Base-by-base conservation (phyloP, 2,888 invertebrate genomes). In the Zhengitettix transpicula region DNA sequence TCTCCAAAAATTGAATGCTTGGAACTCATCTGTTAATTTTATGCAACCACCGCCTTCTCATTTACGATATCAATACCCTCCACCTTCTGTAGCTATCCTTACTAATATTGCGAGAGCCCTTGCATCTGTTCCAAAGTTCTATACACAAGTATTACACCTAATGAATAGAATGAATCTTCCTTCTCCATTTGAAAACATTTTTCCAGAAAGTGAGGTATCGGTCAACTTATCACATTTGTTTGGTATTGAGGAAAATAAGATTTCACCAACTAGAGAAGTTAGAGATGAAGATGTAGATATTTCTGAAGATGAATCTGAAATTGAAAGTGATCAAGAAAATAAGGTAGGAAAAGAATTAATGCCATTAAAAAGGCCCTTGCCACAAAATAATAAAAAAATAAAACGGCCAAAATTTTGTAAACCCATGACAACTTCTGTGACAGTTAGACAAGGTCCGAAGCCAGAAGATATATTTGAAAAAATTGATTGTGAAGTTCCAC, bases 151-250 rank as follows among this genome's bases (percentile, higher is more conserved):
- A 11, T 70, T 96, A 55, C 95, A 96, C 75, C 77, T 96, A 58
- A 95, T 96, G 95, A 96, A 96, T 71, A 89, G 87, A 74, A 92
- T 96, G 92, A 89, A 87, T 71, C 73, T 96, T 56, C 85, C 88
- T 16, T 81, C 85, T 53, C 96, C 96, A 0, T 95, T 96, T 74
- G 79, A 77, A 58, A 28, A 56, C 51, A 28, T 44, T 12, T 73
- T 60, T 17, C 41, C 65, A 10, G 63, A 65, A 56, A 56, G 64
- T 40, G 62, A 62, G 28, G 28, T 54, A 7, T 59, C 41, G 40
- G 41, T n/a, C 11, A 16, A n/a, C 52, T 15, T 52, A 14, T 11
- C 15, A 16, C 14, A n/a, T n/a, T 47, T 53, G 15, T 53, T 53
- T 44, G 60, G 67, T 47, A 65, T 67, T 16, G 67, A 68, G 56